Conservation (phyloP, 2,113 vertebrate species). For the Peromyscus californicus region DNA sequence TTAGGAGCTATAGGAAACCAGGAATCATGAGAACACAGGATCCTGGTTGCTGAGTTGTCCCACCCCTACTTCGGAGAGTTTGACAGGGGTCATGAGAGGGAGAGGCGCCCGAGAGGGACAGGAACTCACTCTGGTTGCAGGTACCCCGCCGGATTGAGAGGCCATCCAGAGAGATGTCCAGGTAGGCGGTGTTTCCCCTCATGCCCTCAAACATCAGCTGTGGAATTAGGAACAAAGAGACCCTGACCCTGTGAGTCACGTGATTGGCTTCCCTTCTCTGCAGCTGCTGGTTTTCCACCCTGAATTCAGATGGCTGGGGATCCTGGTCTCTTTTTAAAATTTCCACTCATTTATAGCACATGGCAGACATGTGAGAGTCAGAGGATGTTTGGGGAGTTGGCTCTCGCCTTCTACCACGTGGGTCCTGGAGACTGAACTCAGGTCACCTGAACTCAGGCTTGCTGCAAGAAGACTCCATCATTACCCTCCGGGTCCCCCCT, state of each 20-base stretch:
- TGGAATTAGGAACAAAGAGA: background rate
- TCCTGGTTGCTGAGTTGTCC: background rate
- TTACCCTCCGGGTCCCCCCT: rapidly evolving
- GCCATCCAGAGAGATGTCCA: slow-evolving; percentile 78
- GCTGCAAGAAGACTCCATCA: background rate
- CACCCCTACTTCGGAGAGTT: background rate
- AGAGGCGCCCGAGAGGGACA: background rate
- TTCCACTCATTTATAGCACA: background rate
- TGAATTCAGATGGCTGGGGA: background rate
- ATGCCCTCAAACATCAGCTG: slow-evolving; percentile 76
- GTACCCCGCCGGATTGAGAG: slow-evolving; percentile 64
- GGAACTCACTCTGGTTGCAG: slow-evolving; percentile 60
- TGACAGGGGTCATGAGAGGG: background rate
- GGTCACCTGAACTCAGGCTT: background rate
- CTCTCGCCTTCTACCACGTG: too few species aligned
- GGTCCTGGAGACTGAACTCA: background rate
- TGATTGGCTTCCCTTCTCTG: background rate
- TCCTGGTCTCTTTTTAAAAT: background rate
- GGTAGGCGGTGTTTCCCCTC: slow-evolving; percentile 35
- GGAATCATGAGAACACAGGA: background rate
- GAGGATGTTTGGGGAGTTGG: background rate
- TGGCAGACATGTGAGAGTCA: too few species aligned
- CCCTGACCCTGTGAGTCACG: background rate
- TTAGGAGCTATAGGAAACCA: background rate
- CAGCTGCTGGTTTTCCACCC: background rate